These are phyloP conservation scores for Ernsta delagoae DNA, from an alignment of 2,888 invertebrate genomes.

Conservation along the genomic window DNA sequence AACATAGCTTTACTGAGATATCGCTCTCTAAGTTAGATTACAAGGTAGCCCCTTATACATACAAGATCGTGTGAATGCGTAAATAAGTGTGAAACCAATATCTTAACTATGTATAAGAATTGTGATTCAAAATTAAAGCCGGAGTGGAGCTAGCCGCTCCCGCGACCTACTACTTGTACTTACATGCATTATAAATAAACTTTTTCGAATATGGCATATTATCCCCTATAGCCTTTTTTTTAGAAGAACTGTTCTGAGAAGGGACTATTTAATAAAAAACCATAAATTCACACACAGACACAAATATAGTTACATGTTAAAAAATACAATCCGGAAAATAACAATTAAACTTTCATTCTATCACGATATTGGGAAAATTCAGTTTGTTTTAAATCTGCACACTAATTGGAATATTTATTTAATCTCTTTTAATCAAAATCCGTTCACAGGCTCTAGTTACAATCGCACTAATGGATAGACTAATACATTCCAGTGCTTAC, in stretches of 20 bases:
- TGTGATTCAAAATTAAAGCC: too few species aligned
- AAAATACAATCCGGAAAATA: neutral
- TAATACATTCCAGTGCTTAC: conserved; percentile 15
- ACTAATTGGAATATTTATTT: conserved; percentile 28
- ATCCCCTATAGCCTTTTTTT: too few species aligned
- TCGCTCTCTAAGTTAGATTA: conserved; percentile 20
- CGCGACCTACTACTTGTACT: too few species aligned
- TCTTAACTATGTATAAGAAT: too few species aligned
- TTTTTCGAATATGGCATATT: too few species aligned
- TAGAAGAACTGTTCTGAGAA: too few species aligned
- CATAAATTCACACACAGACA: too few species aligned
- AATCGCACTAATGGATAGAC: conserved; percentile 23
- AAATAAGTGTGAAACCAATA: neutral
- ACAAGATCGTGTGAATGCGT: neutral
- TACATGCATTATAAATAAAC: too few species aligned
- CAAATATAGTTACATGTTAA: too few species aligned
- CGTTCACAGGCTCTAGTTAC: conserved; percentile 23
- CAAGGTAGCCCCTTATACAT: neutral
- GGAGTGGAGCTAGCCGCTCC: too few species aligned
- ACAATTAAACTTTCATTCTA: neutral
- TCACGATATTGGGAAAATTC: neutral
- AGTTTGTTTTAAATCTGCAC: neutral
- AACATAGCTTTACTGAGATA: conserved; percentile 13
- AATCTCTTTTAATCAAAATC: conserved; percentile 27
- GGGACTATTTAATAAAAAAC: too few species aligned